These are phyloP conservation scores for Lepas anatifera DNA, from an alignment of 2,888 invertebrate genomes.

Conservation along the genomic window DNA sequence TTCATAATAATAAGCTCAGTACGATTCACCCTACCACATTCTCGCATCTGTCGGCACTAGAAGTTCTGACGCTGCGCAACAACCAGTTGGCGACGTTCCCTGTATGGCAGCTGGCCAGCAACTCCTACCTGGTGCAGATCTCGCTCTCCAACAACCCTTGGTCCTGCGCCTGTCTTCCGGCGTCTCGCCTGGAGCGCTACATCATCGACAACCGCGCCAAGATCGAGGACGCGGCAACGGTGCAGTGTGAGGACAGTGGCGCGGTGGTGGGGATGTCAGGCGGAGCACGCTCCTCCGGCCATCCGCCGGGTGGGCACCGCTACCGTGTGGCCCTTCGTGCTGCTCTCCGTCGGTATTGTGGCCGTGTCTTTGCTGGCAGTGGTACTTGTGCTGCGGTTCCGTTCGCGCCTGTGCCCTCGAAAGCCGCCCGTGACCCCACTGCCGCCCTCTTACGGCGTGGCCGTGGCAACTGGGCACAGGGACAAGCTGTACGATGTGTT, in stretches of 20 bases:
- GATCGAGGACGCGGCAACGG: conserved; percentile 61
- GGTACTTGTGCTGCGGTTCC: conserved; percentile 65
- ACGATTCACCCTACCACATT: conserved; percentile 77
- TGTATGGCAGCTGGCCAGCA: conserved; percentile 66
- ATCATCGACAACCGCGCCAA: conserved; percentile 63
- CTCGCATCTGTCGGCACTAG: conserved; percentile 61
- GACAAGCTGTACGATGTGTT: conserved; percentile 80
- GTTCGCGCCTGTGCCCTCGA: conserved; percentile 31
- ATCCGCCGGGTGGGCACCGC: conserved; percentile 42
- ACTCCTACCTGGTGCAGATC: conserved; percentile 76
- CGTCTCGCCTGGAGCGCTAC: conserved; percentile 62
- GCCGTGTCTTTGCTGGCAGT: conserved; percentile 63
- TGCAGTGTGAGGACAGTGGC: conserved; percentile 61
- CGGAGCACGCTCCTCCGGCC: conserved; percentile 4
- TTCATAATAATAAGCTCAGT: conserved; percentile 71
- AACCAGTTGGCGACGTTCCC: conserved; percentile 70
- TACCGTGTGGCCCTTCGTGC: conserved; percentile 64
- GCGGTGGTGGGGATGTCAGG: conserved; percentile 28
- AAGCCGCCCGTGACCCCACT: neutral
- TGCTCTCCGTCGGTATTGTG: conserved; percentile 53
- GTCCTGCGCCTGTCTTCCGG: conserved; percentile 79
- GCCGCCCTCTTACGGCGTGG: neutral
- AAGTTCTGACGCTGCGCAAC: conserved; percentile 70
- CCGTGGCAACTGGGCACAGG: neutral
- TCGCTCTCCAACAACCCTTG: conserved; percentile 72